phyloP scores from a whole-genome alignment of 2,113 vertebrate species.

The Antechinus stuartii region DNA sequence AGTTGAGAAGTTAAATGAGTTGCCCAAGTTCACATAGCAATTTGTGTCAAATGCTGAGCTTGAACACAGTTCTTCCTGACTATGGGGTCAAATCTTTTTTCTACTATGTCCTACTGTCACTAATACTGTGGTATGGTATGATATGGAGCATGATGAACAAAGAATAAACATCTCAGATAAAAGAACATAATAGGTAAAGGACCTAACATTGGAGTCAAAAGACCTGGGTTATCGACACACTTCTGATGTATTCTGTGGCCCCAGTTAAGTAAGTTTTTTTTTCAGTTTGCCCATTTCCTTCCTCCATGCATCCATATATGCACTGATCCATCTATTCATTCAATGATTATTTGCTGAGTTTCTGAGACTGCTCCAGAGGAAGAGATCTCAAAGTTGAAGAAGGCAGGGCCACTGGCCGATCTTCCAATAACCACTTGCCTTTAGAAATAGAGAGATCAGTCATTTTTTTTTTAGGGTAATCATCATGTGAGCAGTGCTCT shows the following conservation, averaged over 20 bases:
- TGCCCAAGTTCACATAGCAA: not conserved
- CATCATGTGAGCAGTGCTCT: not conserved
- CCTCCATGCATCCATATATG: not conserved
- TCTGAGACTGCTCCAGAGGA: not conserved
- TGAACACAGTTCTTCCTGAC: not conserved
- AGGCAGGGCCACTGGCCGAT: not conserved
- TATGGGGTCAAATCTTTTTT: not conserved
- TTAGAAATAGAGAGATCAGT: not conserved
- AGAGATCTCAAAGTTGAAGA: not conserved
- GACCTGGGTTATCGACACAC: not conserved
- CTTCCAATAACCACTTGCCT: not conserved
- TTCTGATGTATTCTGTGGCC: not conserved
- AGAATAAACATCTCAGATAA: not conserved
- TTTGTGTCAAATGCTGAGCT: not conserved
- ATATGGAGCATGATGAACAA: not conserved
- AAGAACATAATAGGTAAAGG: not conserved
- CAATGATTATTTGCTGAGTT: not conserved
- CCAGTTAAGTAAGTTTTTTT: not conserved
- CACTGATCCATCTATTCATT: not conserved
- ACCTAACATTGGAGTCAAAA: not conserved
- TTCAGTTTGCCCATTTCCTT: not conserved
- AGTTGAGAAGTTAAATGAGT: not conserved
- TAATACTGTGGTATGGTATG: not conserved
- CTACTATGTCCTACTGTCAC: not conserved
- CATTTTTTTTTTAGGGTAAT: not conserved